Evolutionary conservation across 2,888 invertebrate genomes (phyloP).

Genomic region (Agriopis aurantiaria): DNA sequence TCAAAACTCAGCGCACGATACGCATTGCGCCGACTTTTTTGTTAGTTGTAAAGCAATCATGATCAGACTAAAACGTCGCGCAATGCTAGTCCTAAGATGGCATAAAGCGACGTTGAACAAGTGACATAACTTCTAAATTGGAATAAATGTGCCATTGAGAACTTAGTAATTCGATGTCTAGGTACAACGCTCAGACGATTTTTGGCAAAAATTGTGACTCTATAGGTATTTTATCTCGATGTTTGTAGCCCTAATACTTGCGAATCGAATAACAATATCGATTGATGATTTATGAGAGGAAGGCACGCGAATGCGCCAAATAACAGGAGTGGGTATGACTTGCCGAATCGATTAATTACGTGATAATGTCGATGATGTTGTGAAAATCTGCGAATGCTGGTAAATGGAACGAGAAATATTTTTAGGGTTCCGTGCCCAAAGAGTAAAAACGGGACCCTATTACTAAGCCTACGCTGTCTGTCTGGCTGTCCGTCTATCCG

Average conservation of each 20-base stretch:
- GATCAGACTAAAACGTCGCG: too few relatives aligned
- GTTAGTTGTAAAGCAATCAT: too few relatives aligned
- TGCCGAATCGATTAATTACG: constrained; percentile 34
- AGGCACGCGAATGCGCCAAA: constrained; percentile 47
- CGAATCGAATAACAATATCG: constrained; percentile 52
- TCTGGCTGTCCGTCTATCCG: too few relatives aligned
- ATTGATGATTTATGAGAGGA: constrained; percentile 52
- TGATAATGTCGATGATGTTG: constrained; percentile 18
- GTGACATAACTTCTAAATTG: too few relatives aligned
- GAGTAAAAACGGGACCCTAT: neutral
- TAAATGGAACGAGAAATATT: neutral
- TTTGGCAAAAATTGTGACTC: neutral
- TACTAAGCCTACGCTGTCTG: neutral
- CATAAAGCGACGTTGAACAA: too few relatives aligned
- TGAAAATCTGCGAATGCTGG: constrained; percentile 8
- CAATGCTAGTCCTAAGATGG: too few relatives aligned
- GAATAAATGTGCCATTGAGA: too few relatives aligned
- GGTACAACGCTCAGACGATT: too few relatives aligned
- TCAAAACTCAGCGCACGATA: too few relatives aligned
- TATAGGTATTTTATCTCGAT: neutral
- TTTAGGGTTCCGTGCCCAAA: neutral
- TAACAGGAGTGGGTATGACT: constrained; percentile 30
- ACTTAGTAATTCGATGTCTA: too few relatives aligned
- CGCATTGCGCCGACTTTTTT: too few relatives aligned
- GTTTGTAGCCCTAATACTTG: constrained; percentile 21